Conservation (phyloP, 2,113 vertebrate species). For the Alligator mississippiensis region DNA sequence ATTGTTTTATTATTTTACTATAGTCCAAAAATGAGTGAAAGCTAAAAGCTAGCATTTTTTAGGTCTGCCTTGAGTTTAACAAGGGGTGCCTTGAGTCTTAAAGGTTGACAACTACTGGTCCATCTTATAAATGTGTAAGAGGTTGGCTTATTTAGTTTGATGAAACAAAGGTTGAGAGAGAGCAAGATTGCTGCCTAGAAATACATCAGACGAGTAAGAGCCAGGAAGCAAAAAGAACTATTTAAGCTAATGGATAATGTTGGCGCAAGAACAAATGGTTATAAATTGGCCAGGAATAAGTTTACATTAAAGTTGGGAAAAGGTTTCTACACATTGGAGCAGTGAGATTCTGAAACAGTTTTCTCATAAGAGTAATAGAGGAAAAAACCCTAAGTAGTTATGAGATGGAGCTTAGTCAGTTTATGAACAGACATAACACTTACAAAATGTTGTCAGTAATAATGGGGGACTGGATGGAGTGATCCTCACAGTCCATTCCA, state of each 20-base stretch:
- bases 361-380: background rate
- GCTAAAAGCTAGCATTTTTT: too few relatives aligned
- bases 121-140: background rate
- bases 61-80: too few relatives aligned
- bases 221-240: background rate
- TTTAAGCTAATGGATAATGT: background rate
- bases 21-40: too few relatives aligned
- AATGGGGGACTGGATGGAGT: background rate
- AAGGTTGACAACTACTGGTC: too few relatives aligned
- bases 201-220: background rate
- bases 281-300: background rate
- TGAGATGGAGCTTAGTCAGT: background rate
- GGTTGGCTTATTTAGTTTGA: background rate
- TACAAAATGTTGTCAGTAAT: rapidly evolving
- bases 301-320: background rate
- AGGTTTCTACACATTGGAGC: background rate
- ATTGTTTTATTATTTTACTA: too few relatives aligned
- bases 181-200: background rate
- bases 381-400: background rate
- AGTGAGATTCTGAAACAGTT: background rate
- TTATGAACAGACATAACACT: background rate
- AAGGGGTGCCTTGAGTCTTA: too few relatives aligned
- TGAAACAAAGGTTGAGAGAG: background rate
- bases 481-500: background rate
- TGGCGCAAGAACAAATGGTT: background rate